Evolutionary conservation across 1,140 invertebrate genomes (phyloP), one percentile per base, ranked within the genome.

Genomic region (Pogonus chalceus): DNA sequence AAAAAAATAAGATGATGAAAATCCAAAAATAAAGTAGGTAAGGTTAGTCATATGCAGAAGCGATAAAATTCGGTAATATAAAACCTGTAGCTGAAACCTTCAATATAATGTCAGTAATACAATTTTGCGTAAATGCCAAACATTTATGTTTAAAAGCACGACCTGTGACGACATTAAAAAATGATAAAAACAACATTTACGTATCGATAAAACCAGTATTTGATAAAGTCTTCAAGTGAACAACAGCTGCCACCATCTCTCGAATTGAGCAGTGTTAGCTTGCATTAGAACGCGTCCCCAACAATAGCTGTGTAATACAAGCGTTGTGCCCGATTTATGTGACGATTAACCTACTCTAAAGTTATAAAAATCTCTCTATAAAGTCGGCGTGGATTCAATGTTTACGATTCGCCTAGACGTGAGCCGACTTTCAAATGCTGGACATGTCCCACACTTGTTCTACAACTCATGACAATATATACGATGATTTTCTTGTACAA

Each of bases 321-420:
- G 37, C 37, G 18, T 18, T 16, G 18, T 43, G 18, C 37, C 9
- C 37, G 37, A 43, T 43, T 43, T 43, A 43, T 43, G 37, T 43
- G 9, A 4, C 37, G 37, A 43, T 43, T 43, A 43, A 43, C 37
- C 37, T 43, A 43, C 37, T 43, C 37, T 43, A 43, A 43, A 43
- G 37, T 43, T 43, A 43, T 43, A 43, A 43, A 43, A 43, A 43
- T 43, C 37, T 43, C 37, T 43, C 37, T 43, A 43, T 43, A 43
- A 43, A 9, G 37, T 43, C 37, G 37, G 3, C 37, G 26, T 18
- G 18, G 37, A 43, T 43, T 43, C 37, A 43, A 43, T 43, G 37
- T 43, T 43, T 43, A 43, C 37, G 37, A 18, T 43, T 43, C 9
- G 7, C 3, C 9, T 4, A 3, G 7, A 43, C 37, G 37, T 43